Percentiles rank a stretch among this genome's conserved stretches.
phyloP scores from a whole-genome alignment of 2,113 vertebrate genomes.

The Herpetotheres cachinnans region DNA sequence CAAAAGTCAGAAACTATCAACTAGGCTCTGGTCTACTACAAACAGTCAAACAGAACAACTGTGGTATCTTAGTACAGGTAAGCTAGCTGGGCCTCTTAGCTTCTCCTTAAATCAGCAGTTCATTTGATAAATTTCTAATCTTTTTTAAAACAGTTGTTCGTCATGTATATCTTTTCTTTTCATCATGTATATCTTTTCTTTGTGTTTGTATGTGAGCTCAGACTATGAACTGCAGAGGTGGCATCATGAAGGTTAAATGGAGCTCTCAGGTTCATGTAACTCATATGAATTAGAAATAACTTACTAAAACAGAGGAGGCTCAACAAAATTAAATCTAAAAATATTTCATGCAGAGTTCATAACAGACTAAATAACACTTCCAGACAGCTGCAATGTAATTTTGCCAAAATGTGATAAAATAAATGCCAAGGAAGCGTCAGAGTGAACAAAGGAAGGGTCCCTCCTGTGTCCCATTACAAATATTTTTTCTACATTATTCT shows the following conservation, averaged over 20 bases:
- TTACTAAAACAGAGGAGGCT: slow-evolving; percentile 31
- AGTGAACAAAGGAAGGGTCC: neutral
- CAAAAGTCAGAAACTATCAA: neutral
- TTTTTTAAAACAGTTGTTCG: neutral
- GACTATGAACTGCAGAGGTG: neutral
- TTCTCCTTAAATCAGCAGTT: neutral
- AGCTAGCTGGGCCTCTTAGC: neutral
- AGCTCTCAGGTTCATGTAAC: slow-evolving; percentile 23
- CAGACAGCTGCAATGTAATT: slow-evolving; percentile 28
- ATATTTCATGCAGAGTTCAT: slow-evolving; percentile 17
- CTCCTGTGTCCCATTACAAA: neutral
- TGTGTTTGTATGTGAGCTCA: neutral
- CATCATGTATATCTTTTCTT: neutral
- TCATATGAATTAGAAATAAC: slow-evolving; percentile 67
- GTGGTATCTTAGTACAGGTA: neutral
- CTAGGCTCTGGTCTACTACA: neutral
- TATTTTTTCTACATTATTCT: neutral
- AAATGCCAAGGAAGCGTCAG: slow-evolving; percentile 32
- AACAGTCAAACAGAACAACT: neutral
- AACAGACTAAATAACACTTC: slow-evolving; percentile 15
- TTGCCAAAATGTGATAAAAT: neutral
- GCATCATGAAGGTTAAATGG: slow-evolving; percentile 60
- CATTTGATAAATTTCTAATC: neutral
- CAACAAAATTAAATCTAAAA: slow-evolving; percentile 60
- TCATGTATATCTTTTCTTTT: neutral